Evolutionary conservation across 2,888 invertebrate genomes (phyloP), one percentile per base, ranked within the genome.

Genomic region (Ectemnius cavifrons): DNA sequence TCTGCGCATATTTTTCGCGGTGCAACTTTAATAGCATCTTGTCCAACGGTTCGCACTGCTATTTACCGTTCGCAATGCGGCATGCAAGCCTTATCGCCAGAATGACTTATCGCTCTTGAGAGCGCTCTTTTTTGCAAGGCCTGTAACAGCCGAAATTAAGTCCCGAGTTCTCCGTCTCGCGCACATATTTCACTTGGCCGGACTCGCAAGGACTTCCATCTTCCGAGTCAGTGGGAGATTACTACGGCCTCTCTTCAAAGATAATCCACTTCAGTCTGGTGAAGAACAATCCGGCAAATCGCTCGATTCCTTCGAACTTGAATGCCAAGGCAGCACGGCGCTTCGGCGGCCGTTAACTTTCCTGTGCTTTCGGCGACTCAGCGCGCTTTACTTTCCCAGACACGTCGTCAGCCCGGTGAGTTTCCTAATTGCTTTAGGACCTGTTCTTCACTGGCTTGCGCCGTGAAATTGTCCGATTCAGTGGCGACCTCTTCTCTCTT

Each of bases 101-200:
- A 88, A 88, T 89, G 89, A 89, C 87, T 88, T 89, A 89, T 88
- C 87, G 88, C 81, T 84, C 37, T 73, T 78, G 78, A 80, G 80
- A 83, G 77, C 79, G 75, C 71, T 71, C 77, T 82, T 77, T 77
- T 85, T 80, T 63, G 72, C 78, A 78, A 82, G 81, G 37, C 65
- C 61, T 73, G 80, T 80, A 82, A 82, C 86, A 84, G 82, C 83
- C 82, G 77, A 87, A 86, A 88, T 88, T 87, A 84, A 88, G 86
- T 85, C 83, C 11, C 70, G 80, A 73, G 73, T 77, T 74, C 78
- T 80, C 37, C 78, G 82, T 76, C 78, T 75, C 73, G 71, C 75
- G 73, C 60, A 71, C 87, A 84, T 87, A 88, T 88, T 88, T 88
- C 87, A 87, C 88, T 84, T 73, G 68, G 66, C 27, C 52, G 45